Base-by-base conservation (phyloP, 2,113 vertebrate genomes). In the Lagopus leucura region DNA sequence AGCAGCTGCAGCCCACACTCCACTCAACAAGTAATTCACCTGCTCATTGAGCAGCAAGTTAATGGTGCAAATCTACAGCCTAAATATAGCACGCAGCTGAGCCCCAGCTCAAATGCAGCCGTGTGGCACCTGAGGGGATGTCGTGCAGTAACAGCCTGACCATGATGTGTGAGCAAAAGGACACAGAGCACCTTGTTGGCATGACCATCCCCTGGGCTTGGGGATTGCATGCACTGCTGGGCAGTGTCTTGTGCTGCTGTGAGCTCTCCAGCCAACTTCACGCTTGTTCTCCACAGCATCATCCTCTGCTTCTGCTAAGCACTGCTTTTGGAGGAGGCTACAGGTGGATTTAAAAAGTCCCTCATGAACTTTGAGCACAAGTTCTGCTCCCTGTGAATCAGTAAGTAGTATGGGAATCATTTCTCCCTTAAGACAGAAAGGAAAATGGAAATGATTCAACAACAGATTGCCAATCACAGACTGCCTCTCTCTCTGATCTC, bases 11-110 rank as follows among this genome's bases (percentile, higher is more conserved):
- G n/a, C 48, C 16, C 63, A 22, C 0, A 6, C 34, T 71, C 58
- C 42, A 17, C 66, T 25, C 9, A 16, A 63, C 24, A 38, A 71
- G 57, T 58, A 48, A 94, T 58, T 43, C 0, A 2, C 25, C 50
- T 47, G 67, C 64, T 92, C 67, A 15, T 80, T 42, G 67, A 77
- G 28, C 52, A 10, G 4, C 45, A 63, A 66, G 55, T 34, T 76
- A 85, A 71, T 54, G 30, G 75, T 97, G 96, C 87, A 95, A 94
- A 94, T 95, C 61, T 77, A 63, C 79, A 88, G 48, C 79, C 64
- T 92, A 94, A 94, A 92, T 72, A 91, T 65, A 92, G 69, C 0
- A 2, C 48, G 52, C 43, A 36, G 60, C 89, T 92, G 89, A 95
- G 93, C 61, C 82, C 60, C 57, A 2, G 47, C 42, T 36, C 1